A percentile compares a stretch with the other conserved stretches of the same genome.
These are phyloP conservation scores for Drymonia ruficornis DNA, from an alignment of 2,888 invertebrate species.

Conservation along the genomic window DNA sequence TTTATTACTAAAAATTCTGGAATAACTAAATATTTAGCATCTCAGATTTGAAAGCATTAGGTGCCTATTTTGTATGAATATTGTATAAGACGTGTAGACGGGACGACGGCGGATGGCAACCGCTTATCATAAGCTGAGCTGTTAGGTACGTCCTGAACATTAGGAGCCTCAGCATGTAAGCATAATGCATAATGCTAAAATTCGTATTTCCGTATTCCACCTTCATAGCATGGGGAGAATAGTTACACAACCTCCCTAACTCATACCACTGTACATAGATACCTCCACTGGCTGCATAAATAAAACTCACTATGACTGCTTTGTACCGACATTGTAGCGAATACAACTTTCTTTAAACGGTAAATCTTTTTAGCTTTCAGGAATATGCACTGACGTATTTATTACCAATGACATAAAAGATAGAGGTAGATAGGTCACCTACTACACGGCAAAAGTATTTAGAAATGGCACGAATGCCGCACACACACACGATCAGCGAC, in stretches of 20 bases:
- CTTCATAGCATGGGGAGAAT: not conserved
- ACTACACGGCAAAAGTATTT: too few relatives aligned
- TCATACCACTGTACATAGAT: too few relatives aligned
- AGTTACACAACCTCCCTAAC: too few relatives aligned
- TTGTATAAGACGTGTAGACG: not conserved
- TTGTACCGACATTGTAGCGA: too few relatives aligned
- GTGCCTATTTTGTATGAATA: slow-evolving; percentile 5
- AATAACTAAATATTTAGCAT: not conserved
- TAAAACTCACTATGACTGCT: slow-evolving; percentile 38
- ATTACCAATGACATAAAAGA: too few relatives aligned
- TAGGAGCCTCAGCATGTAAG: not conserved
- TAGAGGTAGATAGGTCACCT: too few relatives aligned
- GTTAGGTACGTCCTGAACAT: not conserved
- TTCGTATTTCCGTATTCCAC: not conserved
- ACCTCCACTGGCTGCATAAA: not conserved
- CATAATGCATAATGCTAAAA: not conserved
- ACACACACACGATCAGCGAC: too few relatives aligned
- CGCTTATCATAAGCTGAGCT: not conserved
- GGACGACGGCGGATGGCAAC: not conserved
- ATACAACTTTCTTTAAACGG: too few relatives aligned
- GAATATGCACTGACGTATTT: too few relatives aligned
- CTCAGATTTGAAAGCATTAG: slow-evolving; percentile 4
- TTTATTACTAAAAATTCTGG: not conserved
- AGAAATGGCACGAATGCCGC: too few relatives aligned
- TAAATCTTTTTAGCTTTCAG: too few relatives aligned